A percentile compares a stretch with the other conserved stretches of the same genome.
Evolutionary conservation across 2,113 vertebrate species (phyloP).

Genomic region (Ptychochromis oligacanthus): DNA sequence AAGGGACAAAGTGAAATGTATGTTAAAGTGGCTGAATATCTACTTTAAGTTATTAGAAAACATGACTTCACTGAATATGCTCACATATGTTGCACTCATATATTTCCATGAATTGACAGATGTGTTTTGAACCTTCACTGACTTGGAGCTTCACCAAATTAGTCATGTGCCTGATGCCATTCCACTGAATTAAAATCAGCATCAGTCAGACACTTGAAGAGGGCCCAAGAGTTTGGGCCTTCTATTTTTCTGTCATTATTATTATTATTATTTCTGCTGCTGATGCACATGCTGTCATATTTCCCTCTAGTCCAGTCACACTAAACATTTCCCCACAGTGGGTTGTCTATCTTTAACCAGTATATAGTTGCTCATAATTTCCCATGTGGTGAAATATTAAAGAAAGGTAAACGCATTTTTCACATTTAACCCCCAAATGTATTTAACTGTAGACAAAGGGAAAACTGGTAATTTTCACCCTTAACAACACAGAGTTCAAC

Average conservation of each 20-base stretch:
- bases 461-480: conserved; percentile 55
- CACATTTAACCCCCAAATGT: conserved; percentile 46
- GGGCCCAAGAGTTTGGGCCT: conserved; percentile 18
- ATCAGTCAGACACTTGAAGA: conserved; percentile 47
- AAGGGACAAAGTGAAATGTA: not conserved
- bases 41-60: conserved; percentile 11
- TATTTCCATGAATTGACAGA: conserved; percentile 43
- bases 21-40: not conserved
- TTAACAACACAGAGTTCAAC: conserved; percentile 37
- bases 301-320: conserved; percentile 27
- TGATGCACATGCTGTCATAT: conserved; percentile 46
- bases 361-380: conserved; percentile 41
- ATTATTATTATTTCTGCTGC: not conserved
- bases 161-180: conserved; percentile 38
- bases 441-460: conserved; percentile 49
- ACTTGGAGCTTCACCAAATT: conserved; percentile 51
- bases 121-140: conserved; percentile 33
- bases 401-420: conserved; percentile 51
- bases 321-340: conserved; percentile 44
- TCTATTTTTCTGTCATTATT: not conserved
- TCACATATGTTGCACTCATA: conserved; percentile 34
- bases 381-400: conserved; percentile 24
- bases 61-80: conserved; percentile 25
- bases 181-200: conserved; percentile 56
- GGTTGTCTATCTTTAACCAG: conserved; percentile 54